Evolutionary conservation across 2,113 vertebrate species (phyloP).

Genomic region (Grantiella picta): DNA sequence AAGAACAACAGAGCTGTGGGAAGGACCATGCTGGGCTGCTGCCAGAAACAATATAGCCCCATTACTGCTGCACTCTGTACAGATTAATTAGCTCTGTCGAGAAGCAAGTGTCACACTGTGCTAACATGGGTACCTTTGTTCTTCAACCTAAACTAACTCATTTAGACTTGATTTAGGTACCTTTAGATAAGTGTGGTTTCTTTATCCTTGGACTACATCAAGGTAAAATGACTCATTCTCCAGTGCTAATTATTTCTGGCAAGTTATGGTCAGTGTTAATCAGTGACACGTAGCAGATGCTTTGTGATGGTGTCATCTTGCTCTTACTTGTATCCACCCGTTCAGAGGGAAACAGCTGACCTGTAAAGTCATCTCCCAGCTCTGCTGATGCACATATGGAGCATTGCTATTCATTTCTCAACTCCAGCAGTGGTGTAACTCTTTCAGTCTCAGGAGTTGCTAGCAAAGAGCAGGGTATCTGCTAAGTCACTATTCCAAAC

Average conservation of each 20-base stretch:
- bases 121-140: neutral
- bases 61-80: neutral
- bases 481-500: neutral
- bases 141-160: neutral
- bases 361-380: neutral
- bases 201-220: neutral
- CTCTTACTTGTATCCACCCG: conserved; percentile 19
- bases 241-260: neutral
- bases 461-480: neutral
- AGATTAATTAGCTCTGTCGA: neutral
- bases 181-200: neutral
- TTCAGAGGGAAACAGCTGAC: conserved; percentile 18
- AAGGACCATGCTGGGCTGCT: neutral
- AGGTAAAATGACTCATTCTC: neutral
- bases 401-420: neutral
- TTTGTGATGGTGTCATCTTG: neutral
- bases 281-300: neutral
- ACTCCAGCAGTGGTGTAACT: neutral
- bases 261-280: conserved; percentile 28
- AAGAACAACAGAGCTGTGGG: neutral
- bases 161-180: neutral
- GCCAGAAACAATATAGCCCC: neutral
- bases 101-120: neutral
- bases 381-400: neutral
- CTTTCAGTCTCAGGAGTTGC: neutral